Evolutionary conservation across 2,113 vertebrate genomes (phyloP), one percentile per base, ranked within the genome.

Genomic region (Paracanthobrama guichenoti): DNA sequence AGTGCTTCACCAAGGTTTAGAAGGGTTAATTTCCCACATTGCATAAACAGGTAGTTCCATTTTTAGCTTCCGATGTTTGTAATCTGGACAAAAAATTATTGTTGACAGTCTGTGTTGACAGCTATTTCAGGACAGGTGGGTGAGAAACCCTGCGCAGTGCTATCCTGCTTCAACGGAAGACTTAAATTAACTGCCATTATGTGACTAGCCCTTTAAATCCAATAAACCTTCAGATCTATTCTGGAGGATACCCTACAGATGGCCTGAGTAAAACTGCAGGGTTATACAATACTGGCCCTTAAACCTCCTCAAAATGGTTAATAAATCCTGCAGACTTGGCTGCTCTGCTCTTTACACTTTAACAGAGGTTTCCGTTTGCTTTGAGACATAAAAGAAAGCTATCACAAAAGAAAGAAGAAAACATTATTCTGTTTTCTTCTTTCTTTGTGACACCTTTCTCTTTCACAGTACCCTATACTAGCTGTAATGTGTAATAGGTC

Each of bases 161-260:
- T 69, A 39, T 22, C 66, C 66, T 69, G 66, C 18, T 39, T 39
- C 9, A 39, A 2, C 31, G 3, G 66, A 39, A 69, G 31, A 42
- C 31, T 69, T 42, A 69, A 69, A 69, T 39, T 22, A 69, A 42
- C 66, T 69, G 18, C 66, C 66, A 69, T 69, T 69, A 22, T 22
- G 18, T 22, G 31, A 39, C 28, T 10, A 35, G 64, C 31, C 31
- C 31, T 69, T 69, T 42, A 69, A 42, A 69, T 35, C 31, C 66
- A 69, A 42, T 22, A 42, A 69, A 20, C 18, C 66, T 39, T 69
- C 10, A 42, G 18, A 69, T 39, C 18, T 69, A 69, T 39, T 69
- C 18, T 22, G 31, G 16, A 35, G 28, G 28, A 67, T 16, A 20
- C 28, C 7, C 7, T 67, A 35, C 16, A 12, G 66, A 42, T 42